Evolutionary conservation across 2,113 vertebrate species (phyloP).

Genomic region (Channa argus): DNA sequence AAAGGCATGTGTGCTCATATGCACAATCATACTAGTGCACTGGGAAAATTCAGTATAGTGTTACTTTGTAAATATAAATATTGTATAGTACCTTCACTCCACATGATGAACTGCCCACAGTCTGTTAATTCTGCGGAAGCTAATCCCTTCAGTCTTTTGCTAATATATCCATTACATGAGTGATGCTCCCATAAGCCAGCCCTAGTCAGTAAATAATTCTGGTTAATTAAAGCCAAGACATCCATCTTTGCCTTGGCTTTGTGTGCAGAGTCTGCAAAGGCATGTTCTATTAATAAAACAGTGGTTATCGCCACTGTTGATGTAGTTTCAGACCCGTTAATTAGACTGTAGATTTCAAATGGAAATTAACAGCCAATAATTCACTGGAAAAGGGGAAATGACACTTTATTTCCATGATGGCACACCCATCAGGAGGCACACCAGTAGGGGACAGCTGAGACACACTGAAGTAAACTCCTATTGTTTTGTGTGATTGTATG

Average conservation of each 20-base stretch:
- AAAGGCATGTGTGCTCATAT: not conserved
- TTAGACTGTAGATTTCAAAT: constrained; percentile 72
- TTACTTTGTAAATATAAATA: constrained; percentile 53
- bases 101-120: constrained; percentile 72
- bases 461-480: constrained; percentile 14
- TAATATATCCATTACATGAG: constrained; percentile 85
- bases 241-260: constrained; percentile 77
- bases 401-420: constrained; percentile 42
- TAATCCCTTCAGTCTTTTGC: constrained; percentile 78
- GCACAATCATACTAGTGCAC: not conserved
- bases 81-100: constrained; percentile 52
- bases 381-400: constrained; percentile 52
- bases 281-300: constrained; percentile 80
- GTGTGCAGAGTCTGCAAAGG: constrained; percentile 67
- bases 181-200: constrained; percentile 78
- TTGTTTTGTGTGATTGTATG: constrained; percentile 11
- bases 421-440: constrained; percentile 18
- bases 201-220: constrained; percentile 82
- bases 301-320: constrained; percentile 73
- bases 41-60: constrained; percentile 6
- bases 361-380: constrained; percentile 64
- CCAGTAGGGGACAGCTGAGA: not conserved
- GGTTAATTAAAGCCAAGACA: constrained; percentile 82
- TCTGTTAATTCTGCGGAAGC: constrained; percentile 75
- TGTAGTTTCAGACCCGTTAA: constrained; percentile 75